Evolutionary conservation across 2,888 invertebrate genomes (phyloP).

Genomic region (Scaptomyza polygonia): DNA sequence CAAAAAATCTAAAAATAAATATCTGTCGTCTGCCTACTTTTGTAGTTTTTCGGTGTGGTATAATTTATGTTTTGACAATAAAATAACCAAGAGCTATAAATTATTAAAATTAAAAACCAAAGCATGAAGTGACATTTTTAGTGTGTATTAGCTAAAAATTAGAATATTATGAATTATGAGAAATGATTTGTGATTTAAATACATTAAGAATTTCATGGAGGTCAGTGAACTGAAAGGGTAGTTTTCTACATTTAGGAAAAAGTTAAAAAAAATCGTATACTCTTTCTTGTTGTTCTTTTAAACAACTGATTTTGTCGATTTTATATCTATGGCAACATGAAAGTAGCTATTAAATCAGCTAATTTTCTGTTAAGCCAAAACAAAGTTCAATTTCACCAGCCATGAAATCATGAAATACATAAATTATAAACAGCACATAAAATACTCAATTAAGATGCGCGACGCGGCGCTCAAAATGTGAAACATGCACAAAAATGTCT

Average conservation of each 20-base stretch:
- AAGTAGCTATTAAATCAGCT: conserved; percentile 51
- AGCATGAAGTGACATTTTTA: conserved; percentile 19
- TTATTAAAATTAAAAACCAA: neutral
- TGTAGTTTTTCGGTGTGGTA: conserved; percentile 17
- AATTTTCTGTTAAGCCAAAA: conserved; percentile 56
- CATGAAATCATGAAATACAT: conserved; percentile 56
- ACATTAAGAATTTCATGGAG: conserved; percentile 9
- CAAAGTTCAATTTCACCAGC: conserved; percentile 48
- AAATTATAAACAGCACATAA: conserved; percentile 68
- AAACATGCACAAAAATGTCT: conserved; percentile 55
- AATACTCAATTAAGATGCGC: conserved; percentile 69
- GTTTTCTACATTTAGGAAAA: neutral
- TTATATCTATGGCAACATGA: conserved; percentile 10
- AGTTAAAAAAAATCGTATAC: neutral
- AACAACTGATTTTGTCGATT: conserved; percentile 7
- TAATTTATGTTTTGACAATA: conserved; percentile 53
- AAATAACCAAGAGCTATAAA: conserved; percentile 30
- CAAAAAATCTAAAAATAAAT: conserved; percentile 27
- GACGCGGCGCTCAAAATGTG: conserved; percentile 53
- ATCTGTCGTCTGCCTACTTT: conserved; percentile 34
- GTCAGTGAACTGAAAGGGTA: conserved; percentile 42
- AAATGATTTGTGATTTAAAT: conserved; percentile 1
- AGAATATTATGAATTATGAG: neutral
- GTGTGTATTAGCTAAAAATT: conserved; percentile 17
- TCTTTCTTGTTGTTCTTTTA: conserved; percentile 21